These are phyloP conservation scores for Galago senegalensis DNA, from an alignment of 2,797 vertebrate genomes.

Conservation along the genomic window DNA sequence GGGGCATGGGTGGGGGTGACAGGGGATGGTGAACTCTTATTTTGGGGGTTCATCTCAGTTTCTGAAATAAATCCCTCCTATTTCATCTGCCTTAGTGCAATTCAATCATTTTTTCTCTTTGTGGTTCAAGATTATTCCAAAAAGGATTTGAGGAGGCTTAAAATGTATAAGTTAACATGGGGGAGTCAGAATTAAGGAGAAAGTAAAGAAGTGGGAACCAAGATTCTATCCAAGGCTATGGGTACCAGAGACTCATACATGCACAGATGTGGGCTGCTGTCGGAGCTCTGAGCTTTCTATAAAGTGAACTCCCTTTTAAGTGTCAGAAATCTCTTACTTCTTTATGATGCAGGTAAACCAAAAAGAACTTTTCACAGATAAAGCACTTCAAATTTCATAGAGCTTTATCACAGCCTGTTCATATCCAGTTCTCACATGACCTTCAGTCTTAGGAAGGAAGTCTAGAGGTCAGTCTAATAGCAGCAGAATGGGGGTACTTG, in stretches of 20 bases:
- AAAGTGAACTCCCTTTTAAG: not conserved
- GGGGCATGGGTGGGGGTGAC: not conserved
- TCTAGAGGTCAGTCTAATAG: not conserved
- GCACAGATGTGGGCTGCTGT: not conserved
- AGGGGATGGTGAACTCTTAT: not conserved
- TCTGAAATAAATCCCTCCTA: conserved; percentile 23
- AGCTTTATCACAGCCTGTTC: not conserved
- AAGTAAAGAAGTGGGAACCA: not conserved
- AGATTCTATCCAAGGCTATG: not conserved
- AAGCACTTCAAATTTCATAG: not conserved
- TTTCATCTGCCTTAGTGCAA: not conserved
- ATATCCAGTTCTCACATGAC: not conserved
- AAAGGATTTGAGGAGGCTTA: conserved; percentile 23
- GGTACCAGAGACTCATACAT: not conserved
- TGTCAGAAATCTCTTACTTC: not conserved
- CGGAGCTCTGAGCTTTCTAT: not conserved
- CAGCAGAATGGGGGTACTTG: not conserved
- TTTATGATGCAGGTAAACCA: not conserved
- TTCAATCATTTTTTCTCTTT: not conserved
- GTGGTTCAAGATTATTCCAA: conserved; percentile 29
- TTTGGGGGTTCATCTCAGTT: not conserved
- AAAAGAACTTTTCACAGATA: not conserved
- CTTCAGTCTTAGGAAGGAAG: not conserved
- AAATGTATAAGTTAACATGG: conserved; percentile 17
- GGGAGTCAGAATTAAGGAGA: conserved; percentile 4